A percentile compares a stretch with the other conserved stretches of the same genome.
phyloP scores from a whole-genome alignment of 2,113 vertebrate species.

The Tringa solitaria region DNA sequence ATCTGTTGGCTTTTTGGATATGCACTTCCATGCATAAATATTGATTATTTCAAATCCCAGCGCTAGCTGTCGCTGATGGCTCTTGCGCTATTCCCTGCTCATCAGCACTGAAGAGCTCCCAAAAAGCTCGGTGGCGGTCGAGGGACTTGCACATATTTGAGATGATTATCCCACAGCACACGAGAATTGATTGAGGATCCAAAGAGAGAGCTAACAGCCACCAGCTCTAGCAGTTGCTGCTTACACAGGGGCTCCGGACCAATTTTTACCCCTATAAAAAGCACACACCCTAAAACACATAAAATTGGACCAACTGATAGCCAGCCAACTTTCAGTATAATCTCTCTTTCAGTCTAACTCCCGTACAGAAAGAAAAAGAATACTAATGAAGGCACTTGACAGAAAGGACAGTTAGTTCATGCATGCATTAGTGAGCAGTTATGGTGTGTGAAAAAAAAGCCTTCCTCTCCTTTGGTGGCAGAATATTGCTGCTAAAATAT shows the following conservation, averaged over 20 bases:
- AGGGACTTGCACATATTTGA: not conserved
- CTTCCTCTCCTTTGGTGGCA: constrained; percentile 19
- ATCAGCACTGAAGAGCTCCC: not conserved
- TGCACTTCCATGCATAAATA: not conserved
- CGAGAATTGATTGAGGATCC: not conserved
- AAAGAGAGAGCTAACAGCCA: not conserved
- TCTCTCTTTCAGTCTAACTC: constrained; percentile 48
- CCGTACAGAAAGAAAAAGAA: constrained; percentile 50
- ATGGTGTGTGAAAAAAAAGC: constrained; percentile 42
- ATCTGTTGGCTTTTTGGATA: not conserved
- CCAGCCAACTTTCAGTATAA: constrained; percentile 24
- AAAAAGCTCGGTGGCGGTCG: not conserved
- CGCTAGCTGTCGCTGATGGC: not conserved
- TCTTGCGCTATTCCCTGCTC: not conserved
- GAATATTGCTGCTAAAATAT: constrained; percentile 41
- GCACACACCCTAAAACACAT: constrained; percentile 6
- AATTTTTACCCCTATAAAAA: constrained; percentile 37
- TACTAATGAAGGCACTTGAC: constrained; percentile 58
- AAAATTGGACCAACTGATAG: constrained; percentile 49
- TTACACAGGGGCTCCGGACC: not conserved
- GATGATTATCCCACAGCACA: not conserved
- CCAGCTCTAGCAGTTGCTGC: not conserved
- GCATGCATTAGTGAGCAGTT: constrained; percentile 60
- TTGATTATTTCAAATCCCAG: not conserved
- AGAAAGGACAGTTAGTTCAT: constrained; percentile 63